phyloP scores from a whole-genome alignment of 2,113 vertebrate species.

The Crotalus horridus region DNA sequence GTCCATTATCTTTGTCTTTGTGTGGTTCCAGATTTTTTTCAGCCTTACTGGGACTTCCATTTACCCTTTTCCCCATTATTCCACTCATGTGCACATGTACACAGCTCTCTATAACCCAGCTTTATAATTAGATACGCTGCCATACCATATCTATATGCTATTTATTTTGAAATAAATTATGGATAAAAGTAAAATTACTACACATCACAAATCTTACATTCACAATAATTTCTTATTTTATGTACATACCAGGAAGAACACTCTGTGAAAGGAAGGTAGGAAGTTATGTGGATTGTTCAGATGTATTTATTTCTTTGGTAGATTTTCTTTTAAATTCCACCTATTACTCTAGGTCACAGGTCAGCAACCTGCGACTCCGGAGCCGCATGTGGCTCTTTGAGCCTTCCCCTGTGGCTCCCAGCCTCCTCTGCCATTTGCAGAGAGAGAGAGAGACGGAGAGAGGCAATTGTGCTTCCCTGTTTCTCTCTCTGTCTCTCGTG shows the following conservation, averaged over 20 bases:
- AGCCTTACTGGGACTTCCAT: neutral
- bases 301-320: too few relatives aligned
- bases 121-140: neutral
- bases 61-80: neutral
- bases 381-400: too few relatives aligned
- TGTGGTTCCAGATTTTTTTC: neutral
- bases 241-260: neutral
- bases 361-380: too few relatives aligned
- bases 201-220: neutral
- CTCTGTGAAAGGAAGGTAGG: neutral
- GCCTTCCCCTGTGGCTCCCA: too few relatives aligned
- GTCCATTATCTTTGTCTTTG: neutral
- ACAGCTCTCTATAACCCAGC: neutral
- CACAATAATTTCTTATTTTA: neutral
- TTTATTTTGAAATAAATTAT: neutral
- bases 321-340: too few relatives aligned
- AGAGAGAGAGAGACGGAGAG: too few relatives aligned
- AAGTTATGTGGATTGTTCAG: too few relatives aligned
- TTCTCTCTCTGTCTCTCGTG: too few relatives aligned
- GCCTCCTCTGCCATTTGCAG: too few relatives aligned
- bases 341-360: too few relatives aligned
- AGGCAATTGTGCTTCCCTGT: too few relatives aligned
- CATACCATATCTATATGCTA: neutral
- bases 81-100: neutral
- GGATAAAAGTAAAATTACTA: neutral